Conservation (phyloP, 2,888 invertebrate genomes). For the Argyresthia albistria region DNA sequence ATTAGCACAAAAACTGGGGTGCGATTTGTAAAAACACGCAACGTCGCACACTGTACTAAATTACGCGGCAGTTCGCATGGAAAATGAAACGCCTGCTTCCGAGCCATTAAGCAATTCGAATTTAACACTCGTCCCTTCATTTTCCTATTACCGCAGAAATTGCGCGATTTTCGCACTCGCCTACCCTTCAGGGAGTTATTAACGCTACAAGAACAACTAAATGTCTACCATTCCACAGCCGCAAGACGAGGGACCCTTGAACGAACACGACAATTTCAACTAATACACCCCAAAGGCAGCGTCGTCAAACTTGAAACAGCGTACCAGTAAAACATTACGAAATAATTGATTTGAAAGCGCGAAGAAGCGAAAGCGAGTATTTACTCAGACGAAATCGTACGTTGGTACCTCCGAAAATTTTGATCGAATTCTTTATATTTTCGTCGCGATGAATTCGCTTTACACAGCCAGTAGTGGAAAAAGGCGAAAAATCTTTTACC, state of each 20-base stretch:
- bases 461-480: conserved; percentile 14
- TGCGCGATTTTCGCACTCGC: conserved; percentile 35
- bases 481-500: conserved; percentile 17
- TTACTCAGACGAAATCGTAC: neutral
- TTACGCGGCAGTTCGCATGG: conserved; percentile 64
- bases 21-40: conserved; percentile 20
- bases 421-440: conserved; percentile 12
- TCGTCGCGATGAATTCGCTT: conserved; percentile 20
- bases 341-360: conserved; percentile 11
- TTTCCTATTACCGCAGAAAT: conserved; percentile 62
- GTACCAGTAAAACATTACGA: too few species aligned
- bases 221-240: neutral
- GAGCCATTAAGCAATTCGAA: conserved; percentile 68
- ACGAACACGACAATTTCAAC: too few species aligned
- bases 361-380: conserved; percentile 11
- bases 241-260: neutral
- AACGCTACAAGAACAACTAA: conserved; percentile 4
- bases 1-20: too few species aligned
- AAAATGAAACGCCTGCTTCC: conserved; percentile 70
- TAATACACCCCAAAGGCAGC: neutral
- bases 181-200: conserved; percentile 6
- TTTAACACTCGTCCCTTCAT: conserved; percentile 70
- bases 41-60: conserved; percentile 49
- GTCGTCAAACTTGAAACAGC: too few species aligned
- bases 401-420: conserved; percentile 12